phyloP scores from a whole-genome alignment of 2,888 invertebrate genomes.

The Linnaemya vulpina region DNA sequence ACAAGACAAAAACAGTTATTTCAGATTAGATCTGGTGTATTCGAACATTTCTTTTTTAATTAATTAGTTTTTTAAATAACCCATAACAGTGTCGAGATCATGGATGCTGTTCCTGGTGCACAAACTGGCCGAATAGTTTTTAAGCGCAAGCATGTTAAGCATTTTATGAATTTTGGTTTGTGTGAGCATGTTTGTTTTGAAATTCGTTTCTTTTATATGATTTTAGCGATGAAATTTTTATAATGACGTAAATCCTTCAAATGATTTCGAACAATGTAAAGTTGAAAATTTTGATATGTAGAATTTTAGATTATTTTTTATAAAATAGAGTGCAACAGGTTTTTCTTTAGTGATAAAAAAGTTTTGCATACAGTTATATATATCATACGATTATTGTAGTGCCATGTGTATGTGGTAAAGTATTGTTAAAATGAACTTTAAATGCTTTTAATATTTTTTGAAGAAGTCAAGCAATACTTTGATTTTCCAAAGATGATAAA shows the following conservation, averaged over 20 bases:
- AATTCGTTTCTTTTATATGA: slow-evolving; percentile 75
- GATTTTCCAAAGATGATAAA: slow-evolving; percentile 20
- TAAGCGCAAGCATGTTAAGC: slow-evolving; percentile 81
- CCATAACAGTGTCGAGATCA: slow-evolving; percentile 76
- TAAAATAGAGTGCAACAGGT: background rate
- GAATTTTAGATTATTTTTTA: background rate
- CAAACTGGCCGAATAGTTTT: slow-evolving; percentile 74
- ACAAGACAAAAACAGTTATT: slow-evolving; percentile 32
- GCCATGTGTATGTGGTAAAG: background rate
- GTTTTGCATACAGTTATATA: background rate
- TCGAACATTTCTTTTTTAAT: slow-evolving; percentile 55
- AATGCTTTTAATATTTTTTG: slow-evolving; percentile 4
- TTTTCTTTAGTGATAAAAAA: slow-evolving; percentile 21
- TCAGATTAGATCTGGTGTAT: slow-evolving; percentile 56
- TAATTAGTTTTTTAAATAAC: slow-evolving; percentile 50
- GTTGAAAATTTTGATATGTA: background rate
- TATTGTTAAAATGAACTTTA: slow-evolving; percentile 3
- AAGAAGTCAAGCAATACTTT: slow-evolving; percentile 35
- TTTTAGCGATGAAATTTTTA: slow-evolving; percentile 32
- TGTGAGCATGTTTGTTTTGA: slow-evolving; percentile 78
- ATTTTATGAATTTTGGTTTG: slow-evolving; percentile 75
- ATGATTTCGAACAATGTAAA: background rate
- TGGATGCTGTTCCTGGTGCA: slow-evolving; percentile 77
- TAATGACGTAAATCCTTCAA: slow-evolving; percentile 2
- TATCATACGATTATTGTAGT: background rate